These are phyloP conservation scores for Trachops cirrhosus DNA, from an alignment of 2,797 vertebrate genomes.

Conservation along the genomic window DNA sequence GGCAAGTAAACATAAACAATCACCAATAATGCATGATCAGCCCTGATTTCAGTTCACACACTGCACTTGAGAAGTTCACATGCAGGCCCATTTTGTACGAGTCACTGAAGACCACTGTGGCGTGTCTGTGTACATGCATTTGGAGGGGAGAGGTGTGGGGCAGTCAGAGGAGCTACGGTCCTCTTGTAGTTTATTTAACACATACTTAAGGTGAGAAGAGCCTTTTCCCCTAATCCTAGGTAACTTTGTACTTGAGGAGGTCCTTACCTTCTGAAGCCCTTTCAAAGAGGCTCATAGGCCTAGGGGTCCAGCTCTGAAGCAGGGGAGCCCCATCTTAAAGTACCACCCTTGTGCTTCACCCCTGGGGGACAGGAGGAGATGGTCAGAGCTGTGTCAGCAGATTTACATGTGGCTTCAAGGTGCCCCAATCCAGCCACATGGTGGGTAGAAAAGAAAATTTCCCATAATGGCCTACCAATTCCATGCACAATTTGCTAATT, in stretches of 20 bases:
- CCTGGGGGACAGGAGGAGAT: background rate
- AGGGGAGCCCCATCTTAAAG: background rate
- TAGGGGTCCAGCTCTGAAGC: background rate
- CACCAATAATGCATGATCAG: background rate
- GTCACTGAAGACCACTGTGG: background rate
- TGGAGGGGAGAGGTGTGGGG: background rate
- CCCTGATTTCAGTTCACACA: background rate
- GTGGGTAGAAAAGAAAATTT: background rate
- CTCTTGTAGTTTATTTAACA: background rate
- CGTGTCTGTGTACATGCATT: background rate
- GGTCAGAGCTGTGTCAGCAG: background rate
- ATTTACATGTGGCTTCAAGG: background rate
- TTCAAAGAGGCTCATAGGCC: background rate
- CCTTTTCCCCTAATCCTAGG: background rate
- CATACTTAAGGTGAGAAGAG: background rate
- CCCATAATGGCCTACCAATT: conserved; percentile 29
- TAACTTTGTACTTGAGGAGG: background rate
- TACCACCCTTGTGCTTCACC: background rate
- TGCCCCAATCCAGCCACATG: background rate
- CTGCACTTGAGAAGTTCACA: background rate
- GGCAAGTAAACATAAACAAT: background rate
- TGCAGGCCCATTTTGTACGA: background rate
- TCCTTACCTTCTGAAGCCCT: background rate
- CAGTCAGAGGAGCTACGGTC: background rate
- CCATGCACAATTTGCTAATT: conserved; percentile 55